Conservation (phyloP, 2,113 vertebrate genomes). For the Tricholaema leucomelas region DNA sequence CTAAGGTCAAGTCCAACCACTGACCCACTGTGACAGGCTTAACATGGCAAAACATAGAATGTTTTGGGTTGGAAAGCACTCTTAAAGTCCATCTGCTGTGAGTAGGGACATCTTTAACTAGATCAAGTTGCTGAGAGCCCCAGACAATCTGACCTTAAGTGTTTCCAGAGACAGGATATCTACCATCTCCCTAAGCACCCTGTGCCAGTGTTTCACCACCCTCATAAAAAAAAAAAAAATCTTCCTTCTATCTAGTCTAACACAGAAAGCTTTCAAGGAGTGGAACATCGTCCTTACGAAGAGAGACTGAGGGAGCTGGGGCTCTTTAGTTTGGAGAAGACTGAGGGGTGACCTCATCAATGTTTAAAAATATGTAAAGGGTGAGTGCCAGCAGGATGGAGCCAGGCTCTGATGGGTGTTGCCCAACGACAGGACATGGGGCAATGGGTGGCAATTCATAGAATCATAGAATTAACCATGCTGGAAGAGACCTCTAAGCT, state of each 20-base stretch:
- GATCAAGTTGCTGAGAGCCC: not conserved
- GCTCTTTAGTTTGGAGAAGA: no score
- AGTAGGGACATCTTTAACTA: not conserved
- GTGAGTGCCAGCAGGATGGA: no score
- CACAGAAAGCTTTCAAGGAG: rapidly evolving
- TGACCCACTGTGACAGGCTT: no score
- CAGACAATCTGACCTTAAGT: not conserved
- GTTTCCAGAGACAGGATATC: not conserved
- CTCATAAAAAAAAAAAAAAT: not conserved
- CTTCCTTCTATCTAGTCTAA: not conserved
- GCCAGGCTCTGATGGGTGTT: no score
- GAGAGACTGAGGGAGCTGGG: no score
- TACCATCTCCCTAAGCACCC: not conserved
- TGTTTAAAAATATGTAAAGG: no score
- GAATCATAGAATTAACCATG: no score
- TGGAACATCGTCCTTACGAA: no score
- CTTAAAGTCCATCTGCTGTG: not conserved
- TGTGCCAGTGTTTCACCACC: not conserved
- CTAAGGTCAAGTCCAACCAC: not conserved
- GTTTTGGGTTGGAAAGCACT: not conserved
- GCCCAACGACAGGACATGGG: no score
- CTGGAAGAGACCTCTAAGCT: no score
- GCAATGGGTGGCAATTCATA: no score
- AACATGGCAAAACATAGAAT: not conserved
- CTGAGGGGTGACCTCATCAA: no score